A percentile compares a stretch with the other conserved stretches of the same genome.
Evolutionary conservation across 2,888 invertebrate genomes (phyloP).

Genomic region (Cerceris rybyensis): DNA sequence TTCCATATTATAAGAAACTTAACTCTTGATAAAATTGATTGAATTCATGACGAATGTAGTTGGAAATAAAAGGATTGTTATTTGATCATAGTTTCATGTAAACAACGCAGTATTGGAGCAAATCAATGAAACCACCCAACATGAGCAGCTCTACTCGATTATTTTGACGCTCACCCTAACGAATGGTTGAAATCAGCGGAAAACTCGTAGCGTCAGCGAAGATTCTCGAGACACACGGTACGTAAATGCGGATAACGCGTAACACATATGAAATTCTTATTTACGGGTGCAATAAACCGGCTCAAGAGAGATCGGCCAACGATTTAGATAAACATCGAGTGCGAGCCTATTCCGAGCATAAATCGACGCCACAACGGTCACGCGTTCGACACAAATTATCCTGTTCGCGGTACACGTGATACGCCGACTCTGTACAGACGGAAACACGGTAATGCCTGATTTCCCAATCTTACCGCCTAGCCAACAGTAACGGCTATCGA

Average conservation of each 20-base stretch:
- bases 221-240: constrained; percentile 3
- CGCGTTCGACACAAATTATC: constrained; percentile 70
- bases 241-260: constrained; percentile 25
- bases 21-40: no score
- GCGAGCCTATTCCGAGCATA: constrained; percentile 54
- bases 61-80: no score
- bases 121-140: no score
- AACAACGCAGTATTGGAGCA: neutral
- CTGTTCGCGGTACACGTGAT: constrained; percentile 59
- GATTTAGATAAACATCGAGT: constrained; percentile 62
- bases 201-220: neutral
- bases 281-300: constrained; percentile 60
- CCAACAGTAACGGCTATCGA: constrained; percentile 27
- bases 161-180: neutral
- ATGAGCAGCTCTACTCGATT: no score
- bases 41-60: no score
- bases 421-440: constrained; percentile 31
- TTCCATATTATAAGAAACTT: no score
- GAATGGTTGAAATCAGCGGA: neutral
- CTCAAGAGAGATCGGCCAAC: constrained; percentile 55
- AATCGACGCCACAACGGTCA: constrained; percentile 63
- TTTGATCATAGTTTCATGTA: no score
- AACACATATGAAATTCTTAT: constrained; percentile 41
- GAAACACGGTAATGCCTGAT: constrained; percentile 54
- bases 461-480: constrained; percentile 47